Base-by-base conservation (phyloP, 2,797 vertebrate species). In the Ara ararauna region DNA sequence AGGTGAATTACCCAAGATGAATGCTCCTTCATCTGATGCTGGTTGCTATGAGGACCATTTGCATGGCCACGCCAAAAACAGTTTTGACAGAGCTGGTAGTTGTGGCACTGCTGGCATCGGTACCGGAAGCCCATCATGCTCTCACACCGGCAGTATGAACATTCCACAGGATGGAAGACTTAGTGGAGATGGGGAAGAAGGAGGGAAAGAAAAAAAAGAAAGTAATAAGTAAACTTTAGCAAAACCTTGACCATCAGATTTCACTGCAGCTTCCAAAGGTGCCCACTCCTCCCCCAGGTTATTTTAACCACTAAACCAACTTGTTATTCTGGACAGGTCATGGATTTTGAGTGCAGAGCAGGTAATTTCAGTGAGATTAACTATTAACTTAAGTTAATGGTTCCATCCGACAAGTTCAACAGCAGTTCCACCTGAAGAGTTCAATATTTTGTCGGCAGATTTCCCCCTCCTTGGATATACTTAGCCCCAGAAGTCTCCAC, bases 61-160 rank as follows among this genome's bases (percentile, higher is more conserved):
- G 99, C 99, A 73, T 99, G 99, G 92, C 99, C 99, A 3, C 99
- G 98, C 99, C 99, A 99, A 96, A 99, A 99, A 97, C 99, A 99
- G 97, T 97, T 99, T 94, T 99, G 99, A 95, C 99, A 99, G 93
- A 99, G 99, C 98, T 99, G 99, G 98, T 99, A 99, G 96, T 98
- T 99, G 97, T 99, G 99, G 98, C 99, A 99, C 98, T 99, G 99
- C 97, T 99, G 99, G 98, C 99, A 99, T 15, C 99, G 98, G 94
- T 99, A 99, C 62, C 99, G 98, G 98, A 99, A 99, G 47, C 99
- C 99, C 99, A 99, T 99, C 99, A 99, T 99, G 97, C 99, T 99
- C 98, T 99, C 99, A 9, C 98, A 98, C 61, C 98, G 99, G 98
- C 99, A 99, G 68, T 99, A 99, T 10, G 99, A 99, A 94, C 99